Percentiles rank a stretch among this genome's conserved stretches.
Conservation (phyloP, 2,888 invertebrate species). For the Caenorhabditis parvicauda region DNA sequence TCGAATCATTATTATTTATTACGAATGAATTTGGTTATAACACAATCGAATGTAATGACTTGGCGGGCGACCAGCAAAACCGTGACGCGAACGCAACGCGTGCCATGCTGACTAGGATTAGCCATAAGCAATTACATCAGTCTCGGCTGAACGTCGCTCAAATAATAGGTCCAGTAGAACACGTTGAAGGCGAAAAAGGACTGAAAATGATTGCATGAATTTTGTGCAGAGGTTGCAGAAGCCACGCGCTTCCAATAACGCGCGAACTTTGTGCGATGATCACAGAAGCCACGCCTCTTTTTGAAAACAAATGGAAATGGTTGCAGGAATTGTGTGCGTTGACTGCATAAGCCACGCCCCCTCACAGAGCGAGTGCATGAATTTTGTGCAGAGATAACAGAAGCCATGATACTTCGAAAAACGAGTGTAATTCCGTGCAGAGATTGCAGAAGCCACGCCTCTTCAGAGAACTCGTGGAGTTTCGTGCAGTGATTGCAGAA, state of each 20-base stretch:
- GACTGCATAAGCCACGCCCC: not conserved
- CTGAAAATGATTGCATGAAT: constrained; percentile 17
- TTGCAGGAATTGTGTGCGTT: not conserved
- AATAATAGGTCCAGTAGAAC: constrained; percentile 51
- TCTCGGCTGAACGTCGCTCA: constrained; percentile 16
- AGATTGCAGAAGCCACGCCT: not conserved
- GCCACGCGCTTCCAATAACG: not conserved
- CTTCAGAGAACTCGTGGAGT: not conserved
- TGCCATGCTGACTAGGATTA: no score
- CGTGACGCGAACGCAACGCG: no score
- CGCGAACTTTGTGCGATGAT: no score
- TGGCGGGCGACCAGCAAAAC: no score
- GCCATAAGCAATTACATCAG: no score
- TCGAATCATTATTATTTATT: no score
- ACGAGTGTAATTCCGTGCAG: not conserved
- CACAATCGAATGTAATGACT: no score
- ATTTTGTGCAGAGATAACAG: no score
- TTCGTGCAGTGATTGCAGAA: no score
- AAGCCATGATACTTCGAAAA: no score
- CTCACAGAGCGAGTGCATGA: not conserved
- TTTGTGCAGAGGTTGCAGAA: not conserved
- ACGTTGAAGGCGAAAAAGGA: constrained; percentile 53
- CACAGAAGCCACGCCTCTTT: not conserved
- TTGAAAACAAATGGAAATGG: constrained; percentile 40
- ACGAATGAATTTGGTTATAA: no score